These are phyloP conservation scores for Ostrea edulis DNA, from an alignment of 1,140 invertebrate species.

Conservation along the genomic window DNA sequence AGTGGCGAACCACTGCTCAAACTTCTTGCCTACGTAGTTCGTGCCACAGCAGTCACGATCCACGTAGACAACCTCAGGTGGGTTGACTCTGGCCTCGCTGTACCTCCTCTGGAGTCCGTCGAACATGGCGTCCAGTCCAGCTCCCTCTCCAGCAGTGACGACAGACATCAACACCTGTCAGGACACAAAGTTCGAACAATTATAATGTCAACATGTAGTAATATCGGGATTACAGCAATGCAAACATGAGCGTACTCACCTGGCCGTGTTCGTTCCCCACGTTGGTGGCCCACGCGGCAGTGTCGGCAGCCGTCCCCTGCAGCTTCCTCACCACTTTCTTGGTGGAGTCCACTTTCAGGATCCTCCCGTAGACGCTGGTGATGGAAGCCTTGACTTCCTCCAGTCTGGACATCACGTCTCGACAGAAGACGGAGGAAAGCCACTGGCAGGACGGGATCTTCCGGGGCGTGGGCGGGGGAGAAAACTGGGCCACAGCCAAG, in stretches of 20 bases:
- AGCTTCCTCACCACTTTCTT: constrained; percentile 49
- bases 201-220: too few relatives aligned
- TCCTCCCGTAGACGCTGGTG: constrained; percentile 57
- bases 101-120: not conserved
- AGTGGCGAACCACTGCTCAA: not conserved
- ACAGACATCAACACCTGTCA: constrained; percentile 59
- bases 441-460: constrained; percentile 8
- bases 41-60: not conserved
- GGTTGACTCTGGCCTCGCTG: not conserved
- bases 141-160: constrained; percentile 52
- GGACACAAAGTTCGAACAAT: too few relatives aligned
- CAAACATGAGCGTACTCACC: too few relatives aligned
- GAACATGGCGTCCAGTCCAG: not conserved
- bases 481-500: constrained; percentile 47
- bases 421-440: constrained; percentile 34
- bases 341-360: constrained; percentile 65
- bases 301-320: not conserved
- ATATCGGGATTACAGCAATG: too few relatives aligned
- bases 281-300: constrained; percentile 39
- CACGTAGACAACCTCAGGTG: not conserved
- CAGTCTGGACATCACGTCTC: constrained; percentile 51
- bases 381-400: constrained; percentile 55
- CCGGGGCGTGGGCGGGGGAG: constrained; percentile 30
- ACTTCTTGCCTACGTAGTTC: not conserved
- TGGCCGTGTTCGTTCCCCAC: constrained; percentile 55